Conservation (phyloP, 1,140 invertebrate genomes). For the Cydia amplana region DNA sequence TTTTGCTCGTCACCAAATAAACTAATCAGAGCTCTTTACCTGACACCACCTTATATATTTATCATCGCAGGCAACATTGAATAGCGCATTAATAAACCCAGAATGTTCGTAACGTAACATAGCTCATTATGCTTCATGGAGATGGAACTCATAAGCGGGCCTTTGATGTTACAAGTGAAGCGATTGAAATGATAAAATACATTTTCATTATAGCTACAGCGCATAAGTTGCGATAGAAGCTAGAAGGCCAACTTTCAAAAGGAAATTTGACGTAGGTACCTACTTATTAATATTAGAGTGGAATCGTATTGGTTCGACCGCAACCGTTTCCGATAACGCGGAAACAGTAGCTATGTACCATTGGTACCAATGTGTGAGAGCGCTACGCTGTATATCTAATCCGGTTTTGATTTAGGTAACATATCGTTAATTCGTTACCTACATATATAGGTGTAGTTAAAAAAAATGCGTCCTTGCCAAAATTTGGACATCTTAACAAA, state of each 20-base stretch:
- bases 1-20: constrained; percentile 18
- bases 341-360: too few relatives aligned
- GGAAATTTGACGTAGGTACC: constrained; percentile 4
- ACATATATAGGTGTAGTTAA: too few relatives aligned
- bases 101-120: constrained; percentile 19
- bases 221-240: not conserved
- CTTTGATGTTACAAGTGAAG: constrained; percentile 26
- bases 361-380: too few relatives aligned
- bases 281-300: constrained; percentile 1
- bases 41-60: constrained; percentile 29
- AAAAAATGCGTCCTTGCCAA: too few relatives aligned
- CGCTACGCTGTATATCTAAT: too few relatives aligned
- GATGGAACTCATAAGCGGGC: constrained; percentile 22
- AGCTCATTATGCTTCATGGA: constrained; percentile 28
- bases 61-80: constrained; percentile 18
- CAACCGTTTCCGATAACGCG: too few relatives aligned
- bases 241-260: not conserved
- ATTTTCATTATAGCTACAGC: constrained; percentile 26
- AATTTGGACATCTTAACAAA: too few relatives aligned
- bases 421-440: too few relatives aligned
- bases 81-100: constrained; percentile 20
- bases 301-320: not conserved
- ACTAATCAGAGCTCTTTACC: constrained; percentile 17
- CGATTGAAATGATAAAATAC: constrained; percentile 26
- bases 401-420: too few relatives aligned